These are phyloP conservation scores for Calameuta pallipes DNA, from an alignment of 2,888 invertebrate genomes.

Conservation along the genomic window DNA sequence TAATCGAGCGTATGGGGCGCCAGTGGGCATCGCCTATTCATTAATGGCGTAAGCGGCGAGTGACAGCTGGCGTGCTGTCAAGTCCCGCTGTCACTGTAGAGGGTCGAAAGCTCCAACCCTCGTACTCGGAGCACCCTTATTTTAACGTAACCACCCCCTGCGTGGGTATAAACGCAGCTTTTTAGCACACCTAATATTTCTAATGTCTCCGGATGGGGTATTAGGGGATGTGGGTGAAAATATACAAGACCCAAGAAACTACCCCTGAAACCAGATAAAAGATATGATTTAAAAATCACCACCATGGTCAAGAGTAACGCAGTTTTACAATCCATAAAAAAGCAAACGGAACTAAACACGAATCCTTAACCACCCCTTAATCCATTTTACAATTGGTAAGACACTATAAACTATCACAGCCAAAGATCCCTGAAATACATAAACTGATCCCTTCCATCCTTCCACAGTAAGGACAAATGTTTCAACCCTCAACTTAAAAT, in stretches of 20 bases:
- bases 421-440: neutral
- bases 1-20: slow-evolving; percentile 36
- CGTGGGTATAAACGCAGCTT: slow-evolving; percentile 23
- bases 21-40: slow-evolving; percentile 33
- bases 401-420: neutral
- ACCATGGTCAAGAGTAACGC: neutral
- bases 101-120: neutral
- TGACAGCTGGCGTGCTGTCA: slow-evolving; percentile 49
- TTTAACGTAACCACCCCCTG: slow-evolving; percentile 12
- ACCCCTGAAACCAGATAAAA: neutral
- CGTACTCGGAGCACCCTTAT: neutral
- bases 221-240: neutral
- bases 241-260: neutral
- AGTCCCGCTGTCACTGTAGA: slow-evolving; percentile 32
- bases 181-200: slow-evolving; percentile 41
- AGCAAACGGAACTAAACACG: neutral
- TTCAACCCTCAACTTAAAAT: neutral
- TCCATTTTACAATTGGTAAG: neutral
- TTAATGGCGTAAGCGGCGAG: slow-evolving; percentile 40
- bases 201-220: slow-evolving; percentile 20
- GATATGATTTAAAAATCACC: neutral
- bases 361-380: neutral
- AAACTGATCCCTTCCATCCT: neutral
- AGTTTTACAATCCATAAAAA: neutral
- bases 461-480: neutral